Percentiles rank a stretch among this genome's conserved stretches.
phyloP scores from a whole-genome alignment of 2,797 vertebrate species.

The Pantherophis alleghaniensis region DNA sequence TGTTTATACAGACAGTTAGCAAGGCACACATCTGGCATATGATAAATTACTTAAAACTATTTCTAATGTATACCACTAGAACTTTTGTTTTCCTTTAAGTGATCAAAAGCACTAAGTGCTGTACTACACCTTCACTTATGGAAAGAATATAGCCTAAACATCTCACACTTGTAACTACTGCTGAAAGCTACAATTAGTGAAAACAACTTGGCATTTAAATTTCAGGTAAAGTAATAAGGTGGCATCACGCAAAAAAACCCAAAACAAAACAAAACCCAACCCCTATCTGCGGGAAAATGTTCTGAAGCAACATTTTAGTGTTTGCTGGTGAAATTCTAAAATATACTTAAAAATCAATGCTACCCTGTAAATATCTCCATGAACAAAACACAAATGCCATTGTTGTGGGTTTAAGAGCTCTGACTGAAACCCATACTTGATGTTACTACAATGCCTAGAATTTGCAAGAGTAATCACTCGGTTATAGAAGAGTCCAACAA shows the following conservation, averaged over 20 bases:
- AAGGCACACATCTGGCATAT: constrained; percentile 48
- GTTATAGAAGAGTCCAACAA: constrained; percentile 66
- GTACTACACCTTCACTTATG: constrained; percentile 60
- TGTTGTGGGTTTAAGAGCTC: constrained; percentile 65
- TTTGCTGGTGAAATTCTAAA: constrained; percentile 73
- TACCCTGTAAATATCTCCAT: constrained; percentile 71
- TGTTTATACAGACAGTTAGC: constrained; percentile 41
- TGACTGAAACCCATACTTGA: constrained; percentile 51
- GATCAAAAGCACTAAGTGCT: constrained; percentile 62
- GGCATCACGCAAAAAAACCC: constrained; percentile 67
- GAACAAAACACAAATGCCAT: constrained; percentile 73
- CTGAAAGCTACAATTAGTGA: constrained; percentile 72
- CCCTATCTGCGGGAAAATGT: constrained; percentile 9
- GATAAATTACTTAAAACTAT: constrained; percentile 48
- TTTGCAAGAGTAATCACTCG: constrained; percentile 86
- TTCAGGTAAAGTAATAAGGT: constrained; percentile 75
- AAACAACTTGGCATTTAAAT: constrained; percentile 69
- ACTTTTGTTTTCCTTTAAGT: constrained; percentile 45
- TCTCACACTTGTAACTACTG: constrained; percentile 67
- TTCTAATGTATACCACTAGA: constrained; percentile 51
- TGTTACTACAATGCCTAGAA: constrained; percentile 69
- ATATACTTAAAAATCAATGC: constrained; percentile 65
- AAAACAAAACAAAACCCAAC: constrained; percentile 49
- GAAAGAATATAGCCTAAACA: constrained; percentile 64
- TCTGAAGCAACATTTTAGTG: constrained; percentile 76